Conservation (phyloP, 2,888 invertebrate species). For the Antheraea yamamai region DNA sequence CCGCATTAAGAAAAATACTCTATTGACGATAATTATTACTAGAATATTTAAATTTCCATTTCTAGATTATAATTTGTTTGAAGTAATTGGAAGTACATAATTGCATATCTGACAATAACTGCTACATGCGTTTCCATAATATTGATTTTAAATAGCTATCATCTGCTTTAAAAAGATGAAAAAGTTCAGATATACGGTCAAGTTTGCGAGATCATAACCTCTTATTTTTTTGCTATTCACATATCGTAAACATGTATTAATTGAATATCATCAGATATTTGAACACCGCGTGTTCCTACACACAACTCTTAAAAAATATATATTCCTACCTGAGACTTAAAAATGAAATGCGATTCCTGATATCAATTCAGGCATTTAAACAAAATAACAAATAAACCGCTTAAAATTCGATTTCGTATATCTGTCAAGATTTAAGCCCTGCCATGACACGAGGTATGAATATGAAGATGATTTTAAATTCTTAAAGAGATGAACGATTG, state of each 20-base stretch:
- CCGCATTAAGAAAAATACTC: too few relatives aligned
- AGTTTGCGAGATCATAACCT: neutral
- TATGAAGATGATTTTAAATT: constrained; percentile 67
- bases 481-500: constrained; percentile 64
- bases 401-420: constrained; percentile 45
- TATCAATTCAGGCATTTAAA: neutral
- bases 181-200: neutral
- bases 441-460: constrained; percentile 56
- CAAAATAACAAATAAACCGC: constrained; percentile 26
- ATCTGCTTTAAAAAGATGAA: neutral
- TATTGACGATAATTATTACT: too few relatives aligned
- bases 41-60: too few relatives aligned
- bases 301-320: neutral
- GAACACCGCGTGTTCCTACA: neutral
- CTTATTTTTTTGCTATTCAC: neutral
- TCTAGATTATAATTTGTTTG: too few relatives aligned
- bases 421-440: constrained; percentile 63
- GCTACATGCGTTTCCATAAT: neutral
- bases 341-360: neutral
- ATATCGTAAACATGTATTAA: neutral
- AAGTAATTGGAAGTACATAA: too few relatives aligned
- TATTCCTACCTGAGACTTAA: neutral
- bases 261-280: neutral
- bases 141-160: neutral
- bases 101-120: neutral